Conservation (phyloP, 2,113 vertebrate species). For the Edolisoma coerulescens region DNA sequence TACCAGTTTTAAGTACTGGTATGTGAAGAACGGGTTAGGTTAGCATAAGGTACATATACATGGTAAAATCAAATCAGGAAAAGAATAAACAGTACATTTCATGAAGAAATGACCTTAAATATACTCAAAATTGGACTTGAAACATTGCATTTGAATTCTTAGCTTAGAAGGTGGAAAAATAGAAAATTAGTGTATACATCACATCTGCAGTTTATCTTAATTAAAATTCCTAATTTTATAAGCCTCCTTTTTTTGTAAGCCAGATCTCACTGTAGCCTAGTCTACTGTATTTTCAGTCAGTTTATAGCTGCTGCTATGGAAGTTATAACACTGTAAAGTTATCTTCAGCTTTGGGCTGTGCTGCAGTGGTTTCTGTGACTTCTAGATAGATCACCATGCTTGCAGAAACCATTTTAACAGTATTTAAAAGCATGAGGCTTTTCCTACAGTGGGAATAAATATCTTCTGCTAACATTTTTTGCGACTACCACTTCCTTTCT, state of each 20-base stretch:
- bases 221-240: not conserved
- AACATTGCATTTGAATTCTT: not conserved
- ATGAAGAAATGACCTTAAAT: not conserved
- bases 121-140: not conserved
- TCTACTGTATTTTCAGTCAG: not conserved
- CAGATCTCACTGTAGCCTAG: not conserved
- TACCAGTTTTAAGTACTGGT: not conserved
- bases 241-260: not conserved
- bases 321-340: not conserved
- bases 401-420: not conserved
- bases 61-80: not conserved
- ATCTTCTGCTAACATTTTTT: not conserved
- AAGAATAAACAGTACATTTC: not conserved
- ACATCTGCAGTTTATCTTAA: not conserved
- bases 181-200: not conserved
- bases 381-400: not conserved
- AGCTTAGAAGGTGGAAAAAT: not conserved
- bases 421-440: not conserved
- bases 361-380: not conserved
- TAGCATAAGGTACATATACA: not conserved
- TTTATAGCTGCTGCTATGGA: not conserved
- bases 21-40: not conserved
- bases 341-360: not conserved
- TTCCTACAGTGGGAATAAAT: not conserved
- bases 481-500: not conserved